phyloP scores from a whole-genome alignment of 2,113 vertebrate species.

The Sander lucioperca region DNA sequence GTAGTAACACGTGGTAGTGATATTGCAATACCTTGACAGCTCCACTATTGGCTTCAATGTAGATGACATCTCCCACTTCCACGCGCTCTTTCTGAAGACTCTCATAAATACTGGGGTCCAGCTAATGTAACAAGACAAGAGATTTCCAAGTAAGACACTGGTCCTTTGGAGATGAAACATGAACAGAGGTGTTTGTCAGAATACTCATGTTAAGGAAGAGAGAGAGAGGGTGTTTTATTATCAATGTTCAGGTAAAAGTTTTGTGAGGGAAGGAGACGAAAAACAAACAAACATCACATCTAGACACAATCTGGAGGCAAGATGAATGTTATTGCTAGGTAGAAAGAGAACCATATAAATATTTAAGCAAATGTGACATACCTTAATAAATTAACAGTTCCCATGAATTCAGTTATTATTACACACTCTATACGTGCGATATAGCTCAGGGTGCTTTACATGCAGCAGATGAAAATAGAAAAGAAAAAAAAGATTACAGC shows the following conservation, averaged over 20 bases:
- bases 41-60: slow-evolving; percentile 98
- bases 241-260: not conserved
- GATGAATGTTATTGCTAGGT: not conserved
- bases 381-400: not conserved
- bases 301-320: not conserved
- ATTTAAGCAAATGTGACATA: not conserved
- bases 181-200: not conserved
- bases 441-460: not conserved
- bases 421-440: not conserved
- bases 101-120: slow-evolving; percentile 99
- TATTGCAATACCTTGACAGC: slow-evolving; percentile 92
- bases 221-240: not conserved
- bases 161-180: no score
- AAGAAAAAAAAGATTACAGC: not conserved
- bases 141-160: not conserved
- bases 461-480: not conserved
- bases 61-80: slow-evolving; percentile 98
- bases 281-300: not conserved
- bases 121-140: slow-evolving; percentile 78
- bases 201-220: not conserved
- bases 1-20: not conserved
- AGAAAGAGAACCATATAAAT: not conserved
- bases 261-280: not conserved
- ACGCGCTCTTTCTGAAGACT: slow-evolving; percentile 98
- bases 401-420: not conserved